Base-by-base conservation (phyloP, 2,113 vertebrate species). In the Cinclus cinclus region DNA sequence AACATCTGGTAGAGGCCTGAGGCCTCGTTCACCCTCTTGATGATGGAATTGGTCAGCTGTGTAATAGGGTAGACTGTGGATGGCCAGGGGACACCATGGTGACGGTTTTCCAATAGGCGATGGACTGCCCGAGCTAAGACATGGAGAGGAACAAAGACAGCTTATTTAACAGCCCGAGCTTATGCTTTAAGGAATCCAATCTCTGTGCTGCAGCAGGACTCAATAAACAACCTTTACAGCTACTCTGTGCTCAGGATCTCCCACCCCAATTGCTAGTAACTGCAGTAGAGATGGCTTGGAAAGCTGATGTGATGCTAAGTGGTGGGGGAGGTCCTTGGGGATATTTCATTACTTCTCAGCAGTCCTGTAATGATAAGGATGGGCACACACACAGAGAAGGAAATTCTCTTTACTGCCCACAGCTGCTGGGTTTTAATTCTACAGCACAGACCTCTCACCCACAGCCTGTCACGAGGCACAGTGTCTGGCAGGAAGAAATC, bases 1-100 rank as follows among this genome's bases (percentile, higher is more conserved):
- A 99, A 99, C 99, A 99, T 99, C 97, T 99, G 99, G 97, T 99
- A 99, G 10, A 98, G 96, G 53, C 99, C 99, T 0, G 99, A 99
- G 31, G 99, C 99, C 96, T 99, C 99, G 1, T 99, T 99, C 58
- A 99, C 97, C 9, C 99, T 97, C 95, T 97, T 99, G 95, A 99
- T 78, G 80, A 99, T 98, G 97, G 98, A 97, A 68, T 98, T 98
- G 89, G 98, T 97, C 95, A 99, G 97, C 96, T 99, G 99, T n/a
- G 98, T 98, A 94, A 98, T 83, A 71, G 97, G 96, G 89, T 98
- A 93, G 90, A 67, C 78, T 4, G 97, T 98, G 13, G 97, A 94
- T 23, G 98, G 98, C 99, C 99, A 99, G 47, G 77, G 31, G 47
- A 98, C 90, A n/a, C 96, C 77, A 21, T 99, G 99, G 97, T 99